These are phyloP conservation scores for Oophaga sylvatica DNA, from an alignment of 2,797 vertebrate genomes.

Conservation along the genomic window DNA sequence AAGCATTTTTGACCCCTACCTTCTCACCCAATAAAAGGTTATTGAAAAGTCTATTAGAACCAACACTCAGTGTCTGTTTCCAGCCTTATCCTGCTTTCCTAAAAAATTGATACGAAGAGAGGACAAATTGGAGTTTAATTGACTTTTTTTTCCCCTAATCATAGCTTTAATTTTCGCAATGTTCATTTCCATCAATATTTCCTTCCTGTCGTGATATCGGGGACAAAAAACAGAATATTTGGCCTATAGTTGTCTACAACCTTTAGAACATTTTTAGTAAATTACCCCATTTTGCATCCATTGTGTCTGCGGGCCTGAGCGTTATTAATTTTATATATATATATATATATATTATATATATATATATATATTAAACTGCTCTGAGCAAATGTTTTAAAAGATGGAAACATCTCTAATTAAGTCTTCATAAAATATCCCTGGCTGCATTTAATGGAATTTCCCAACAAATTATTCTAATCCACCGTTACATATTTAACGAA, in stretches of 20 bases:
- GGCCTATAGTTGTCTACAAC: background rate
- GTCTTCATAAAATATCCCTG: conserved; percentile 27
- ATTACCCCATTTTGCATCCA: too few relatives aligned
- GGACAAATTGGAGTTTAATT: background rate
- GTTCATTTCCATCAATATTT: too few relatives aligned
- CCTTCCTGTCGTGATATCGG: background rate
- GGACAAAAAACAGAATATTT: background rate
- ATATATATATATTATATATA: conserved; percentile 25
- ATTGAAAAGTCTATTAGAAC: too few relatives aligned
- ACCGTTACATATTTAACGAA: conserved; percentile 9
- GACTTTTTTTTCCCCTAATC: background rate
- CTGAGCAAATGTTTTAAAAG: conserved; percentile 43
- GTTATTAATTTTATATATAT: too few relatives aligned
- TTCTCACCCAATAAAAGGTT: too few relatives aligned
- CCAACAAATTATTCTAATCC: conserved; percentile 13
- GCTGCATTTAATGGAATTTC: conserved; percentile 23
- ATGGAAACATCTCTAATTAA: conserved; percentile 45
- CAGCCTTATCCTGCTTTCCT: too few relatives aligned
- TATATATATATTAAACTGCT: conserved; percentile 21
- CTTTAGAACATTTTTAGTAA: background rate
- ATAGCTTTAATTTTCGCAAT: too few relatives aligned
- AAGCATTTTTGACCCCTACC: too few relatives aligned
- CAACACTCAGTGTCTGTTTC: too few relatives aligned
- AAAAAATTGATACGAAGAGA: too few relatives aligned
- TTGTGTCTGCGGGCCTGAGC: too few relatives aligned